Percentiles rank a stretch among this genome's conserved stretches.
phyloP scores from a whole-genome alignment of 2,888 invertebrate species.

The Cotesia congregata region DNA sequence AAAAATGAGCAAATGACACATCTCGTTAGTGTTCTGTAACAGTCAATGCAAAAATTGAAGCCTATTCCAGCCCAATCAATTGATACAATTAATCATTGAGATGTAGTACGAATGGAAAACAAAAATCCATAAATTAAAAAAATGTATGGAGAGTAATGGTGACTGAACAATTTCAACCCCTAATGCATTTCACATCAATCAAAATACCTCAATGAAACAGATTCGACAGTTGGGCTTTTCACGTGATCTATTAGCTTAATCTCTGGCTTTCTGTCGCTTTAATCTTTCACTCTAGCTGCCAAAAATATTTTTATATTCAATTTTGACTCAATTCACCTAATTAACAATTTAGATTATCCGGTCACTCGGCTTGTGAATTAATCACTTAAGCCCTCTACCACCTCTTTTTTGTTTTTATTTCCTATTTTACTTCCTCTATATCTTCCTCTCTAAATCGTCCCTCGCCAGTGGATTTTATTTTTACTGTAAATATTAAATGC shows the following conservation, averaged over 20 bases:
- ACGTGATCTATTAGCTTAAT: slow-evolving; percentile 15
- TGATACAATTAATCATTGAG: slow-evolving; percentile 20
- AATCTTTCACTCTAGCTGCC: not conserved
- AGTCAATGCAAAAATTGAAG: not conserved
- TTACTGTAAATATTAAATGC: not conserved
- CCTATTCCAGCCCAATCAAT: not conserved
- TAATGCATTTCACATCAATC: slow-evolving; percentile 36
- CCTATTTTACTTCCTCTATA: not conserved
- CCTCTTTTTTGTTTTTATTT: no score
- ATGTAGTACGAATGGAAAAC: not conserved
- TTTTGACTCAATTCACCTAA: not conserved
- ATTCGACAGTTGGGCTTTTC: slow-evolving; percentile 26
- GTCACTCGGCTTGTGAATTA: not conserved
- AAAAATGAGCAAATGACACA: no score
- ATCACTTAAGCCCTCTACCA: not conserved
- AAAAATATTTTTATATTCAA: not conserved
- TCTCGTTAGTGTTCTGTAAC: no score
- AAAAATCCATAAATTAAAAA: slow-evolving; percentile 5
- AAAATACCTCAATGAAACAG: slow-evolving; percentile 17
- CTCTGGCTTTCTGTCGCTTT: not conserved
- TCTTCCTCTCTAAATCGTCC: not conserved
- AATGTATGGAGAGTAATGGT: slow-evolving; percentile 7
- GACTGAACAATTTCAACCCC: not conserved
- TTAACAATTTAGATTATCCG: not conserved
- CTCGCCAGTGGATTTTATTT: not conserved